Base-by-base conservation (phyloP, 2,113 vertebrate genomes). In the Agapornis roseicollis region DNA sequence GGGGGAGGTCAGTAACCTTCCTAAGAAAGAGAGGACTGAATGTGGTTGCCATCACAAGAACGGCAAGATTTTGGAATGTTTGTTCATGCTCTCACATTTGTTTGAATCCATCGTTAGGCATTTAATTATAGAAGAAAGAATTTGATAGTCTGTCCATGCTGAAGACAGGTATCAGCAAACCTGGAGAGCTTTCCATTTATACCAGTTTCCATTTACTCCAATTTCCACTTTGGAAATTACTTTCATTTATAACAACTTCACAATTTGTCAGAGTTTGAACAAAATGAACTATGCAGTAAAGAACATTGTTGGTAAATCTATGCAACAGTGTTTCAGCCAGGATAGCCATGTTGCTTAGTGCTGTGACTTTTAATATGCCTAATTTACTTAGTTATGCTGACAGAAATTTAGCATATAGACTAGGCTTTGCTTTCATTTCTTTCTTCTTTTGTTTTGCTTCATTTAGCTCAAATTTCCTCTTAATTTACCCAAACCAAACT, bases 381-480 rank as follows among this genome's bases (percentile, higher is more conserved):
- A 53, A 93, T 88, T 77, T 85, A 80, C 16, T 72, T 70, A 61
- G 9, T 15, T 66, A 41, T 58, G n/a, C 29, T 85, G 31, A 49
- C 37, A 88, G 41, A 90, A 77, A 83, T 82, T 70, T 88, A 80
- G 12, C 35, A 46, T 63, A 52, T 16, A 83, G 64, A 33, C 58
- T 72, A 73, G 14, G 18, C 11, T 93, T 90, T 86, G 13, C n/a
- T 83, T 83, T 90, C 2, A 50, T 82, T 88, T 69, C 39, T 93
- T 96, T 85, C 25, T 82, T 89, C 42, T 85, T 91, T 77, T 73
- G 20, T 73, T 95, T 85, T 90, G 41, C n/a, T 85, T 90, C 37
- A 66, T 93, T 94, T 83, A 78, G 3, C 37, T 73, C 28, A 68
- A 42, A 85, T 85, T 93, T 93, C n/a, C 46, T 89, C 37, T 77